Evolutionary conservation across 2,113 vertebrate genomes (phyloP).

Genomic region (Ophiodon elongatus): DNA sequence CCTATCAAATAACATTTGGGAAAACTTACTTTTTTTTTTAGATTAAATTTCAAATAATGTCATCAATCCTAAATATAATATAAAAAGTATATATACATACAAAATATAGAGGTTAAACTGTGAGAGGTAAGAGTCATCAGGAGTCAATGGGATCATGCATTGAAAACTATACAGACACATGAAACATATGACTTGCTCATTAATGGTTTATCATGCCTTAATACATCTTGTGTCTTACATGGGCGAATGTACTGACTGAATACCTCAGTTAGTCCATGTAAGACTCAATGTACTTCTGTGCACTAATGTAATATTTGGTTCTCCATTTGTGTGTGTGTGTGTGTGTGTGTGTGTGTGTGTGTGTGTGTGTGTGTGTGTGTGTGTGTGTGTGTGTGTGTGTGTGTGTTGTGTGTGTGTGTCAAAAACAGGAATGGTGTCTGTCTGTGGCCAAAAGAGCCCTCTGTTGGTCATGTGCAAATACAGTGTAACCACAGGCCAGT

Average conservation of each 20-base stretch:
- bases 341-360: not conserved
- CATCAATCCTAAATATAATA: not conserved
- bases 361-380: too few species aligned
- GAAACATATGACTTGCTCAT: not conserved
- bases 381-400: not conserved
- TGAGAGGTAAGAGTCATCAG: too few species aligned
- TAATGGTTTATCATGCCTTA: not conserved
- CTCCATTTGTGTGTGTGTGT: not conserved
- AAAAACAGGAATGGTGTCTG: constrained; percentile 6
- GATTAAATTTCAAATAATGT: constrained; percentile 4
- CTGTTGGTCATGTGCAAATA: constrained; percentile 50
- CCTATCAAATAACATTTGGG: too few species aligned
- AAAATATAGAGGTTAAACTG: not conserved
- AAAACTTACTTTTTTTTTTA: not conserved
- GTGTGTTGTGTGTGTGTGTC: too few species aligned
- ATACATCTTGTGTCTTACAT: not conserved
- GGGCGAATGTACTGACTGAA: too few species aligned
- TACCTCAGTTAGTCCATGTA: not conserved
- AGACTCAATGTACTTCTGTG: not conserved
- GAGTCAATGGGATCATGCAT: not conserved
- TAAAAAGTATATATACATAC: not conserved
- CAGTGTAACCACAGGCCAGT: constrained; percentile 16
- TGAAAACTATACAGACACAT: not conserved
- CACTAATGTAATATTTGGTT: not conserved
- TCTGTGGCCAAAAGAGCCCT: constrained; percentile 48